Base-by-base conservation (phyloP, 2,113 vertebrate species). In the Euleptes europaea region DNA sequence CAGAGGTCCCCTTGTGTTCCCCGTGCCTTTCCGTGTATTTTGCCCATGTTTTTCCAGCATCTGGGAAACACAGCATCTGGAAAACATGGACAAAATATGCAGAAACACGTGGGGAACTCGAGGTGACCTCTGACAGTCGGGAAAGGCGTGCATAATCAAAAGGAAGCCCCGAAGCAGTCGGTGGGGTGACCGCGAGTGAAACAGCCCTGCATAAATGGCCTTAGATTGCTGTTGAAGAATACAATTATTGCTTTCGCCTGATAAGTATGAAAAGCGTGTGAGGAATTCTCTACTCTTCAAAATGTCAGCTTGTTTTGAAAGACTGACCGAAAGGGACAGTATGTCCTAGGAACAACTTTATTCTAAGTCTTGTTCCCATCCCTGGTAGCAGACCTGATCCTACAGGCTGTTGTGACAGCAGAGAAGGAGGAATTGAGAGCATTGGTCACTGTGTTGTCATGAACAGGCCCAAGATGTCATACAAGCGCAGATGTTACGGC, bases 181-280 rank as follows among this genome's bases (percentile, higher is more conserved):
- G n/a, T n/a, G n/a, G n/a, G n/a, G n/a, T n/a, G n/a, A n/a, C n/a
- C n/a, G n/a, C n/a, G n/a, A n/a, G n/a, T n/a, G n/a, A n/a, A n/a
- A n/a, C n/a, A n/a, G n/a, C n/a, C n/a, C n/a, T n/a, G n/a, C n/a
- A n/a, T n/a, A n/a, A n/a, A n/a, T n/a, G n/a, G n/a, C n/a, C n/a
- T n/a, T n/a, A 74, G 84, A 91, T 82, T 94, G 92, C 90, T 91
- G 89, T 93, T 89, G 15, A 65, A 92, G 88, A 87, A 89, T 83
- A 77, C 76, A 90, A 90, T 91, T 86, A 83, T 87, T 2, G 74
- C 89, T 94, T 94, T 93, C n/a, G 85, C 91, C 93, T 93, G 84
- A 72, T 84, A 80, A 0, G 47, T 88, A 90, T 76, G 88, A 88
- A 86, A 80, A 73, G 63, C 38, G 63, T 89, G 86, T 92, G 90